A percentile compares a stretch with the other conserved stretches of the same genome.
These are phyloP conservation scores for Cephalopholis sonnerati DNA, from an alignment of 2,113 vertebrate genomes.

Conservation along the genomic window DNA sequence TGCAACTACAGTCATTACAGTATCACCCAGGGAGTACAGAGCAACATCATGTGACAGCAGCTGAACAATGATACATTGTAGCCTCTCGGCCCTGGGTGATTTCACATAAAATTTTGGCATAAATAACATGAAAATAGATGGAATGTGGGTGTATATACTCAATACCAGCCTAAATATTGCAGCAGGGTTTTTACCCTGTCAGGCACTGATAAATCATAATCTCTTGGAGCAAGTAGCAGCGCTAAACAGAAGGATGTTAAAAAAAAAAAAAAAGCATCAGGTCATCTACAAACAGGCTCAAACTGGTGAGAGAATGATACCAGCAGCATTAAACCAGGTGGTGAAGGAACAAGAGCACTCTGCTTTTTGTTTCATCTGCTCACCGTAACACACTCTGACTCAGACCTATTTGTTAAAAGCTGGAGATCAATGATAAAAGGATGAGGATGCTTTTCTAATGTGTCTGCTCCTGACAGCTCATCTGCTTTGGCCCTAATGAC, in stretches of 20 bases:
- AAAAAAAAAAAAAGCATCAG: background rate
- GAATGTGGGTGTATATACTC: background rate
- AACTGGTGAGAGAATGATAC: background rate
- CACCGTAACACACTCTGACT: background rate
- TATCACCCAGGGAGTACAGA: conserved; percentile 15
- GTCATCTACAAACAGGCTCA: background rate
- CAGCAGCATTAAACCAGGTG: background rate
- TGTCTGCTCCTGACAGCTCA: background rate
- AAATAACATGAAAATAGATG: conserved; percentile 3
- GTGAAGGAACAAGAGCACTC: background rate
- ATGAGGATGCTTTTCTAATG: conserved; percentile 4
- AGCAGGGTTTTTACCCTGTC: background rate
- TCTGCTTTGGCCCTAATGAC: background rate
- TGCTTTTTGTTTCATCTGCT: background rate
- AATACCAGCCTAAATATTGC: background rate
- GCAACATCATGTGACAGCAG: conserved; percentile 44
- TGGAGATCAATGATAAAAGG: conserved; percentile 3
- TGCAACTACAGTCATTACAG: conserved; percentile 28
- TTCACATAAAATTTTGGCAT: conserved; percentile 35
- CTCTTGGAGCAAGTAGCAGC: background rate
- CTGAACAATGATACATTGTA: conserved; percentile 39
- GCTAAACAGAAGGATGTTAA: background rate
- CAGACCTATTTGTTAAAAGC: background rate
- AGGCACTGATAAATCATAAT: conserved; percentile 12
- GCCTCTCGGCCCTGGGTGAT: background rate